phyloP scores from a whole-genome alignment of 2,888 invertebrate species.

The Augochlorella aurata region DNA sequence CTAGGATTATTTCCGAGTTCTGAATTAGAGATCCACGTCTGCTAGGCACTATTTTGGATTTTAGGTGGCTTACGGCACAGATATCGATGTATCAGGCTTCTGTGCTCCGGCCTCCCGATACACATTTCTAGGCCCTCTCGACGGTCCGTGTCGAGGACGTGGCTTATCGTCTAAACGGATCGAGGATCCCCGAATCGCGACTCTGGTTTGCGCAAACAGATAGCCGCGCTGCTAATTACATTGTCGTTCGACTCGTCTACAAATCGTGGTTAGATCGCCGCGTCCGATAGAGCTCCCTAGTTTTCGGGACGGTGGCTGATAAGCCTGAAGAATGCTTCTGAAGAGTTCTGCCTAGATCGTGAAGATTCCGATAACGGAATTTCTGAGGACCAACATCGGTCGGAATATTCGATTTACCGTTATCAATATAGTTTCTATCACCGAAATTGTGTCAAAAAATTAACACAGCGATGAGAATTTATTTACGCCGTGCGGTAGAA shows the following conservation, averaged over 20 bases:
- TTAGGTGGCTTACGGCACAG: neutral
- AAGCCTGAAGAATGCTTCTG: neutral
- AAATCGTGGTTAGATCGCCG: neutral
- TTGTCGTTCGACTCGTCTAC: neutral
- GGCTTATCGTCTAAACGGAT: conserved; percentile 5
- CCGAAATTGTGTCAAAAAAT: too few relatives aligned
- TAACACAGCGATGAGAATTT: neutral
- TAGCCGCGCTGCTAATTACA: conserved; percentile 20
- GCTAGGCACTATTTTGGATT: neutral
- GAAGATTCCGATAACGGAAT: neutral
- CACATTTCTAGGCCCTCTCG: neutral
- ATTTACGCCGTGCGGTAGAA: neutral
- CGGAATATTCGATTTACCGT: neutral
- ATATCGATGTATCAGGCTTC: neutral
- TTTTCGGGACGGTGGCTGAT: neutral
- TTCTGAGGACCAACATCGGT: neutral
- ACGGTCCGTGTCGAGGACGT: neutral
- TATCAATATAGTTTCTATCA: too few relatives aligned
- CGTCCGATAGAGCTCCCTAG: neutral
- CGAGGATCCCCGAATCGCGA: neutral
- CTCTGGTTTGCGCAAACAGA: conserved; percentile 11
- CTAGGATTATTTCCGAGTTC: neutral
- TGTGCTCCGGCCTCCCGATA: neutral
- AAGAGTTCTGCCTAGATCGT: neutral
- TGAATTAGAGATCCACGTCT: neutral